Evolutionary conservation across 2,888 invertebrate species (phyloP), one percentile per base, ranked within the genome.

Genomic region (Euclidia mi): DNA sequence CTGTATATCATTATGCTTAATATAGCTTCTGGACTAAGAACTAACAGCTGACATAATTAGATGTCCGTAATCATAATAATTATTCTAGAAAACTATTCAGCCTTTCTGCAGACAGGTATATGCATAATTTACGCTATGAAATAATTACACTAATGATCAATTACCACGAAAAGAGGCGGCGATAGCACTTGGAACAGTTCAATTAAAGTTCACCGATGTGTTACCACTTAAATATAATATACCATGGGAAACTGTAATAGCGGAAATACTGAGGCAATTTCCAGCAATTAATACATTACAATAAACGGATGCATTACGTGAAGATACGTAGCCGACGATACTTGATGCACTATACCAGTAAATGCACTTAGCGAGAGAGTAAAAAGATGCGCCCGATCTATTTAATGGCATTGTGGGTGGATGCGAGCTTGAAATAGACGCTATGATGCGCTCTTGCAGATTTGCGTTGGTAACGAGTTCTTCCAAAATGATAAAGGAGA

Each of bases 361-460:
- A 92, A 92, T 89, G 91, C 92, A 92, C 92, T 92, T 92, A 93
- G 84, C 85, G 83, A 72, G 82, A 82, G 85, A 87, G 85, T 90
- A 91, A 91, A 92, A 90, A 89, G 89, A 91, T 89, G 89, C 84
- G 85, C 85, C 84, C 87, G 85, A 86, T 85, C 86, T 89, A 88
- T 88, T 89, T 91, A 90, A 92, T 88, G 88, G 85, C 76, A 69
- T 68, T 75, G 88, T 88, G 83, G 90, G 90, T 82, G 91, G 43
- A 66, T 76, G 65, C 65, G 60, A 65, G 60, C 68, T 71, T 37
- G 45, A 69, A 63, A 71, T 78, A 78, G 77, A 81, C 57, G 67
- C 47, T 48, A 60, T 53, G 66, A 66, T 56, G 51, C 55, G 46
- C 42, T 29, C 49, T 56, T 51, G 25, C 42, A 42, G 42, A 57